phyloP scores from a whole-genome alignment of 2,797 vertebrate species.

The Limosa lapponica region DNA sequence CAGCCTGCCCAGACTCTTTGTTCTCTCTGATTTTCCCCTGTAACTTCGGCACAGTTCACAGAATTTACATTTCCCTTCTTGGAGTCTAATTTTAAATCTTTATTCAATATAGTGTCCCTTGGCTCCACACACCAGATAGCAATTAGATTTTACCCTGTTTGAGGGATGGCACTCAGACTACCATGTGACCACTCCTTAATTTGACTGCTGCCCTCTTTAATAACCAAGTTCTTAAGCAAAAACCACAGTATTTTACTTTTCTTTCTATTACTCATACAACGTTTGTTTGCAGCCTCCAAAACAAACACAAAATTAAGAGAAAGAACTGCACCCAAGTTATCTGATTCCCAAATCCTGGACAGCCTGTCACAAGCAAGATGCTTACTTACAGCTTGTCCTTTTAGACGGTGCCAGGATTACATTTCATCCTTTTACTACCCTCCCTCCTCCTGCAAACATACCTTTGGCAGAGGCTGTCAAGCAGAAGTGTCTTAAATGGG shows the following conservation, averaged over 20 bases:
- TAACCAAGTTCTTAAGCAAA: not conserved
- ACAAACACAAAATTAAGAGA: not conserved
- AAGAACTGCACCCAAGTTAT: not conserved
- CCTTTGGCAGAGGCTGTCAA: conserved; percentile 19
- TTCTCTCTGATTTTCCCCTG: not conserved
- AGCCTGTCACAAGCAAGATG: not conserved
- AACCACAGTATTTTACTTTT: not conserved
- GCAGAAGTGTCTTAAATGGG: not conserved
- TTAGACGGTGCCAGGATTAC: not conserved
- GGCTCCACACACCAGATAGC: not conserved
- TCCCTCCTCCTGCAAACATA: not conserved
- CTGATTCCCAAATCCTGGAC: not conserved
- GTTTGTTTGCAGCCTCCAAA: not conserved
- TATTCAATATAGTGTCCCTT: not conserved
- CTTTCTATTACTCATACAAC: not conserved
- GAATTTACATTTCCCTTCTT: not conserved
- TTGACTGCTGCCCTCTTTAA: not conserved
- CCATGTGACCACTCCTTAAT: not conserved
- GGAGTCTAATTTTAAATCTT: not conserved
- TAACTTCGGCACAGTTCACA: not conserved
- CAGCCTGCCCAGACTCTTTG: not conserved
- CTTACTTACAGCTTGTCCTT: not conserved
- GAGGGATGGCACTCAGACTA: not conserved
- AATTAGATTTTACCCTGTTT: not conserved
- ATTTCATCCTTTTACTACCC: not conserved